Percentiles rank a stretch among this genome's conserved stretches.
Conservation (phyloP, 2,113 vertebrate genomes). For the Eurypyga helias region DNA sequence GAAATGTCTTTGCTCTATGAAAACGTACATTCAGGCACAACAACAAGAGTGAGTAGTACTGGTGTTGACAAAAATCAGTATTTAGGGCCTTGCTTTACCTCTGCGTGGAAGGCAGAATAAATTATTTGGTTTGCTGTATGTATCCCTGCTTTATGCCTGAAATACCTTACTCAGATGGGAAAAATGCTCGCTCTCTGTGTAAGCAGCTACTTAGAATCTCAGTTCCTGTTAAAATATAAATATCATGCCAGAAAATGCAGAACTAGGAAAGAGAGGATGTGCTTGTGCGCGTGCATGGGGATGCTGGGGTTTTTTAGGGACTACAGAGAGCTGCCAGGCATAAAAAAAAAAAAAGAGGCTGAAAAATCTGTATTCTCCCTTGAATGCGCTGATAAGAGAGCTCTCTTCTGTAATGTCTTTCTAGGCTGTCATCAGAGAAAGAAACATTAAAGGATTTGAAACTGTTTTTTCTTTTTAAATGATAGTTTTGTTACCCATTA, state of each 20-base stretch:
- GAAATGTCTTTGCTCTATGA: constrained; percentile 77
- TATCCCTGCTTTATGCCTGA: not conserved
- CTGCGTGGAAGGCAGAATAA: not conserved
- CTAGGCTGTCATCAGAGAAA: not conserved
- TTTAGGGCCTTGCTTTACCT: not conserved
- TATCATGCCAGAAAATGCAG: not conserved
- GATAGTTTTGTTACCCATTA: not conserved
- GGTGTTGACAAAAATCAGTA: not conserved
- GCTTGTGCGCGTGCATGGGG: not conserved
- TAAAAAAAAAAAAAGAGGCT: not conserved
- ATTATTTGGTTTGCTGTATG: not conserved
- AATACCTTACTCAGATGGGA: not conserved
- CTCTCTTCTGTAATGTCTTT: not conserved
- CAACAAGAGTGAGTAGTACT: constrained; percentile 78
- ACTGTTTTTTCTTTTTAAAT: not conserved
- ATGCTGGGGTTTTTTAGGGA: not conserved
- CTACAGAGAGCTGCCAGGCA: not conserved
- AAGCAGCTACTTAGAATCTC: not conserved
- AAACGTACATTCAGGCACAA: constrained; percentile 32
- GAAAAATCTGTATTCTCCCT: constrained; percentile 5
- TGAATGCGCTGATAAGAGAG: not conserved
- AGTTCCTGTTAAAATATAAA: constrained; percentile 10
- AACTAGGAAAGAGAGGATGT: not conserved
- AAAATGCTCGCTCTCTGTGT: not conserved
- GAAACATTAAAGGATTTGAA: not conserved